These are phyloP conservation scores for Silurus meridionalis DNA, from an alignment of 2,113 vertebrate genomes.

Conservation along the genomic window DNA sequence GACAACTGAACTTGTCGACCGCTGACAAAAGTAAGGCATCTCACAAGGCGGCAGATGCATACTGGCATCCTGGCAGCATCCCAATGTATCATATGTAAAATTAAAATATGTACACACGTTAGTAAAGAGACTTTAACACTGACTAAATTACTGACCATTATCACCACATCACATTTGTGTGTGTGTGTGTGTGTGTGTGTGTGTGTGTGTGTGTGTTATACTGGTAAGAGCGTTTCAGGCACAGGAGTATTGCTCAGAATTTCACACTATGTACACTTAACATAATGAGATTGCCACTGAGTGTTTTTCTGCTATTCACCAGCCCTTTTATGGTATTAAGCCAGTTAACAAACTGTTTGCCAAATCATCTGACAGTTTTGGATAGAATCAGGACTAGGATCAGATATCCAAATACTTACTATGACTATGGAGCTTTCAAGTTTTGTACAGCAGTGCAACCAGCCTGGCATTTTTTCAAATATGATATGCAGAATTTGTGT, in stretches of 20 bases:
- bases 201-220: background rate
- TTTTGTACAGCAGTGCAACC: background rate
- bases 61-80: too few relatives aligned
- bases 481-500: background rate
- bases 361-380: background rate
- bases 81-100: too few relatives aligned
- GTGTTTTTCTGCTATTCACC: background rate
- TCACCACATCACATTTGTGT: background rate
- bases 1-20: too few relatives aligned
- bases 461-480: background rate
- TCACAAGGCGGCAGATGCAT: too few relatives aligned
- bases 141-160: background rate
- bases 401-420: background rate
- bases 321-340: slow-evolving; percentile 14
- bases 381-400: background rate
- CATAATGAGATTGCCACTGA: background rate
- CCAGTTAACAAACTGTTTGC: background rate
- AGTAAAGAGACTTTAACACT: background rate
- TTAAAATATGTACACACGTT: too few relatives aligned
- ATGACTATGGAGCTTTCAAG: background rate
- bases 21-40: too few relatives aligned
- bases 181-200: background rate
- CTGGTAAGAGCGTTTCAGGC: background rate
- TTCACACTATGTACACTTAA: background rate
- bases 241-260: background rate